Base-by-base conservation (phyloP, 2,113 vertebrate species). In the Haplochromis burtoni region DNA sequence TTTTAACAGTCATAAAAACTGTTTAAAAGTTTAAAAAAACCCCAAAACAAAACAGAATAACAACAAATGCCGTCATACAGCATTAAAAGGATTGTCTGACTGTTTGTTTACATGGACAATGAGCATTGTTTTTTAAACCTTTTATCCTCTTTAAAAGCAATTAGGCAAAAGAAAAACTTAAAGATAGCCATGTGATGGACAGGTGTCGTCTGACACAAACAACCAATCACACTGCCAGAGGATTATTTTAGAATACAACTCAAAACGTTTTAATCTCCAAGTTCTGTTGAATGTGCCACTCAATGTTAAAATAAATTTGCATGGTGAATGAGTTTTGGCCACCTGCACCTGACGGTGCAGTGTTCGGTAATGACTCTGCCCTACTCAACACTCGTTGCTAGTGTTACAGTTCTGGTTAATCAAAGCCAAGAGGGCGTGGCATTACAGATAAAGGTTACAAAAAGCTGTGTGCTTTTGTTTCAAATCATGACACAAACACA, bases 11-110 rank as follows among this genome's bases (percentile, higher is more conserved):
- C 14, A 19, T 49, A 26, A 19, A 47, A 76, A 8, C 9, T 1
- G 16, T 47, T 76, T 47, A 29, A 29, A 76, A 76, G 24, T 73
- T 1, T 4, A 4, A 4, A 47, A 49, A 5, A 2, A 0, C 0
- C 3, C 5, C 17, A 7, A 35, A 63, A 7, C 5, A 10, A 47
- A 29, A 26, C 68, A 76, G 71, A 47, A 11, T 76, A 47, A 10
- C 16, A 76, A 49, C 14, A 49, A 49, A 49, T 47, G 24, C 1
- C 0, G 14, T 76, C 42, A 76, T 11, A 7, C 24, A 29, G 24
- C 24, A 8, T 76, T 76, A 47, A 76, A 76, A 47, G 4, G 14
- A 47, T 76, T 35, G 17, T 66, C 19, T 66, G 59, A 63, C 17
- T 29, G 40, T 73, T 42, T 73, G 40, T 76, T 47, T 47, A 26